A percentile compares a stretch with the other conserved stretches of the same genome.
These are phyloP conservation scores for Pycnonotus jocosus DNA, from an alignment of 2,113 vertebrate genomes.

Conservation along the genomic window DNA sequence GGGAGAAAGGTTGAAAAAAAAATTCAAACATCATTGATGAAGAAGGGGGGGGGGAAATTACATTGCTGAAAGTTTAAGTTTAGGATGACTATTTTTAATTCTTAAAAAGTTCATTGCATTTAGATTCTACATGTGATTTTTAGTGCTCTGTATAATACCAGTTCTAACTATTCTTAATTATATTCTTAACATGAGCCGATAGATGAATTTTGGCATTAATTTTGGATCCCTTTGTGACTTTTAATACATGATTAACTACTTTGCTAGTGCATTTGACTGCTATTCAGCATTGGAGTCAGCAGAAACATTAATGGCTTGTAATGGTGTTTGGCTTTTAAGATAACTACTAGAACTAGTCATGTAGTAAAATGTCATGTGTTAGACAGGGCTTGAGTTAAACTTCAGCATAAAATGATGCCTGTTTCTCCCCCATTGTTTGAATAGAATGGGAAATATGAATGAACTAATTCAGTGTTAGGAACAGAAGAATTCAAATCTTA, in stretches of 20 bases:
- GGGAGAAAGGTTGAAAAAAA: neutral
- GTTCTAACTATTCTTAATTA: neutral
- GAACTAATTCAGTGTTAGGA: neutral
- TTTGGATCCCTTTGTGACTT: neutral
- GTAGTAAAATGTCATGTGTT: neutral
- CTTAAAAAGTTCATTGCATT: neutral
- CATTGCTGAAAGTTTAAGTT: rapidly evolving
- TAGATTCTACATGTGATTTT: neutral
- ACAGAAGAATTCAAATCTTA: neutral
- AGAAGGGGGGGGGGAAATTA: rapidly evolving
- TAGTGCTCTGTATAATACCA: neutral
- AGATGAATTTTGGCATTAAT: neutral
- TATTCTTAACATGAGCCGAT: neutral
- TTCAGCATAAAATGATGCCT: neutral
- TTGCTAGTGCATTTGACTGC: neutral
- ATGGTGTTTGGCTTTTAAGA: neutral
- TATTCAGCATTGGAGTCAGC: neutral
- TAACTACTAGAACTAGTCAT: neutral
- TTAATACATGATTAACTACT: neutral
- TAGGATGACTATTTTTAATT: neutral
- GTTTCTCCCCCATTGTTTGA: neutral
- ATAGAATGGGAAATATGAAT: neutral
- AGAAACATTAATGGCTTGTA: neutral
- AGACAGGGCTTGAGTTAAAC: neutral
- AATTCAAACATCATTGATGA: neutral